Base-by-base conservation (phyloP, 2,113 vertebrate species). In the Gracilinanus agilis region DNA sequence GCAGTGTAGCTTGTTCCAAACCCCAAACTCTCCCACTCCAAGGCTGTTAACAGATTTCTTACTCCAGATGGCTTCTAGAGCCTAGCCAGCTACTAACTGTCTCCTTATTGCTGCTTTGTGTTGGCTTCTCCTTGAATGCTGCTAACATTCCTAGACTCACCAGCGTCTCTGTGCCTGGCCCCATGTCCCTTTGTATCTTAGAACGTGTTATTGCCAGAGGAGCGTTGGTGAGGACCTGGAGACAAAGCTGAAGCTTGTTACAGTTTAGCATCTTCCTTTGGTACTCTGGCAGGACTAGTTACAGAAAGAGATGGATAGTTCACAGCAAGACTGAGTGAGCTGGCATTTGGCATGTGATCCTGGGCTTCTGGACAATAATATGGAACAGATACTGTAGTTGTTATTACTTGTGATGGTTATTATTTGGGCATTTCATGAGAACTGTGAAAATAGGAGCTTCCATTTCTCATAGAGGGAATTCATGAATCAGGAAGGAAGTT, bases 11-110 rank as follows among this genome's bases (percentile, higher is more conserved):
- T 88, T 53, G 90, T 56, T 93, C 75, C 88, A 89, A 67, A 90
- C 58, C 40, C 88, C 92, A 93, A 90, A 9, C n/a, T 89, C 55
- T 93, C 54, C 49, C 89, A 9, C 88, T 95, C n/a, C 75, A 90
- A 94, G 91, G 88, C 29, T 83, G 67, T 83, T 34, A 55, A 67
- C 88, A 53, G 0, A 54, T 92, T 93, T 90, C 90, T 91, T 58
- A 40, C 49, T 96, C 92, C 90, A 93, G 49, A 55, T 61, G 91
- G 93, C 75, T 58, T 90, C 53, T 27, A 88, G 92, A 90, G 88
- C 49, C 29, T 88, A 90, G 91, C 44, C 90, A 75, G 53, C 93
- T 93, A 53, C 90, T 54, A 44, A 12, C 90, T 23, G 27, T 67
- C 92, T 54, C 75, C 55, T 67, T 88, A 0, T 53, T 88, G 3